Conservation (phyloP, 2,888 invertebrate genomes). For the Drosophila colorata region DNA sequence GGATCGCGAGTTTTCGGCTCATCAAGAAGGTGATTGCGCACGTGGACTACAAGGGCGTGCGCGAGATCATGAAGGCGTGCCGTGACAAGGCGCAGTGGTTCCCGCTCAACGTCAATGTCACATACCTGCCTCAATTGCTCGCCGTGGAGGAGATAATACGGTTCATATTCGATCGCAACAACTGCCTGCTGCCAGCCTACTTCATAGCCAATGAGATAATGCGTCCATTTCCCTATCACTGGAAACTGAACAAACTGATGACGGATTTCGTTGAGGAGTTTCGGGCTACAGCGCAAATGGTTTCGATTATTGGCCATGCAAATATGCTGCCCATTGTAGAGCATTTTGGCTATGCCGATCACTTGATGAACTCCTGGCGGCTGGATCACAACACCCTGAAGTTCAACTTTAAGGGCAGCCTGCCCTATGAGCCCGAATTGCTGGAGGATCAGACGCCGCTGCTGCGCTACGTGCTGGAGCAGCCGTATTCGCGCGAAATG, state of each 20-base stretch:
- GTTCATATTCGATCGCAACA: constrained; percentile 96
- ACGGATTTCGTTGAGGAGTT: constrained; percentile 97
- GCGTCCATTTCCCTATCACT: constrained; percentile 91
- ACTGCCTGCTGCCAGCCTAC: constrained; percentile 96
- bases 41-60: constrained; percentile 97
- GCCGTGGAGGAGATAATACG: constrained; percentile 93
- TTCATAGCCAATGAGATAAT: constrained; percentile 98
- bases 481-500: constrained; percentile 98
- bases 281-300: constrained; percentile 97
- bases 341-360: constrained; percentile 95
- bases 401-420: constrained; percentile 88
- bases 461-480: constrained; percentile 95
- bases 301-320: constrained; percentile 95
- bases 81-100: constrained; percentile 95
- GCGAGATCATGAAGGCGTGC: constrained; percentile 96
- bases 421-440: constrained; percentile 95
- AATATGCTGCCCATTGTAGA: constrained; percentile 97
- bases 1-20: constrained; percentile 94
- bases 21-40: constrained; percentile 94
- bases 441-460: constrained; percentile 95
- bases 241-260: constrained; percentile 95
- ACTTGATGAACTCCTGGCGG: constrained; percentile 96
- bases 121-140: constrained; percentile 92
- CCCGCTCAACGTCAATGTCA: constrained; percentile 91
- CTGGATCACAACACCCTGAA: constrained; percentile 93